Evolutionary conservation across 2,113 vertebrate species (phyloP).

Genomic region (Vulpes lagopus): DNA sequence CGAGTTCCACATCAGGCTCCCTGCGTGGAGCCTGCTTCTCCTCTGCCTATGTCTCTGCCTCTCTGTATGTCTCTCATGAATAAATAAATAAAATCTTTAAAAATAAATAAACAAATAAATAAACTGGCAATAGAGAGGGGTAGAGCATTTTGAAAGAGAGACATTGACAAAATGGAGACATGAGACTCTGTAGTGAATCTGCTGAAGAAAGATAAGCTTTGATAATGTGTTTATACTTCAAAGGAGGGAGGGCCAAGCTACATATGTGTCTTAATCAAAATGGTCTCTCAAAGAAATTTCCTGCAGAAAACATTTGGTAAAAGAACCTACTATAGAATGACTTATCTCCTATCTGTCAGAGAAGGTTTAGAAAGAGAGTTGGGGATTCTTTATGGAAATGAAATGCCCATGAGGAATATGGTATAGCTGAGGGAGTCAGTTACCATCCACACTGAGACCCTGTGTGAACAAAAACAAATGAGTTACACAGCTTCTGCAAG

Average conservation of each 20-base stretch:
- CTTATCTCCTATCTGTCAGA: background rate
- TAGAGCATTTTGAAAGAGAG: background rate
- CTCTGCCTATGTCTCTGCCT: no score
- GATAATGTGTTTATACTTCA: background rate
- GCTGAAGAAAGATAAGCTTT: background rate
- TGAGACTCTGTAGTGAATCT: background rate
- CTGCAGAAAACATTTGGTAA: background rate
- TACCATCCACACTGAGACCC: background rate
- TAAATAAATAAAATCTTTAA: no score
- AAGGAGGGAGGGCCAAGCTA: background rate
- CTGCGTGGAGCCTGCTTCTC: no score
- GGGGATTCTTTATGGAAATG: background rate
- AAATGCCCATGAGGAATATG: background rate
- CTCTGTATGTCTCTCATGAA: no score
- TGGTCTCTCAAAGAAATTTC: background rate
- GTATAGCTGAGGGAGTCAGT: background rate
- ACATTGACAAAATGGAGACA: background rate
- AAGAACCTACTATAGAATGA: background rate
- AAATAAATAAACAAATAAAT: no score
- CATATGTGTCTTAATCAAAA: background rate
- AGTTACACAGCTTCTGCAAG: background rate
- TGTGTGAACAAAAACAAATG: background rate
- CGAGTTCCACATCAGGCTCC: no score
- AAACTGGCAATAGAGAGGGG: background rate
- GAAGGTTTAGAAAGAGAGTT: background rate